A percentile compares a stretch with the other conserved stretches of the same genome.
Conservation (phyloP, 2,113 vertebrate species). For the Aegotheles bennettii region DNA sequence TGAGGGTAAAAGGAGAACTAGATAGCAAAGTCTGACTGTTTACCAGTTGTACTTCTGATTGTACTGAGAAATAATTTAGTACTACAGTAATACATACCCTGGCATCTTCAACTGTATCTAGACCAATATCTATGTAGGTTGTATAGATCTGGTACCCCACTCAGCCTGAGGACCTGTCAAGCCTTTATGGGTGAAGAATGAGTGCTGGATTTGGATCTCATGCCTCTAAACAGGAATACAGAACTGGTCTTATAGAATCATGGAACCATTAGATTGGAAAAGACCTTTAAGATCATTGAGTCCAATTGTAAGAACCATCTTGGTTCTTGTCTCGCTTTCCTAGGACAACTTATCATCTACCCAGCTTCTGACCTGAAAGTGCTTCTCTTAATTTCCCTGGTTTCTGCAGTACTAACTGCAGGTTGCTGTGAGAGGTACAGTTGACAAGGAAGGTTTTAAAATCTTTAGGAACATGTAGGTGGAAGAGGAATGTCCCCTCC, state of each 20-base stretch:
- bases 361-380: neutral
- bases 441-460: neutral
- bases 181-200: neutral
- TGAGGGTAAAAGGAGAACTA: neutral
- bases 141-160: neutral
- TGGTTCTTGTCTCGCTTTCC: neutral
- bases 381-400: neutral
- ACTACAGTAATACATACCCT: neutral
- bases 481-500: neutral
- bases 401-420: neutral
- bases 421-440: neutral
- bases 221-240: neutral
- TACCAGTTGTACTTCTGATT: neutral
- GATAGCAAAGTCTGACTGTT: neutral
- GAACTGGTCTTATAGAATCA: neutral
- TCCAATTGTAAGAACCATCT: neutral
- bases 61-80: neutral
- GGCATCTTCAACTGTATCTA: neutral
- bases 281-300: neutral
- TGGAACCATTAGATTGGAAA: neutral
- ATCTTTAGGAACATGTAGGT: neutral
- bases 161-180: neutral
- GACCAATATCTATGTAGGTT: neutral
- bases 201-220: neutral
- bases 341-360: neutral